Evolutionary conservation across 2,888 invertebrate genomes (phyloP), one percentile per base, ranked within the genome.

Genomic region (Eilema sororculum): DNA sequence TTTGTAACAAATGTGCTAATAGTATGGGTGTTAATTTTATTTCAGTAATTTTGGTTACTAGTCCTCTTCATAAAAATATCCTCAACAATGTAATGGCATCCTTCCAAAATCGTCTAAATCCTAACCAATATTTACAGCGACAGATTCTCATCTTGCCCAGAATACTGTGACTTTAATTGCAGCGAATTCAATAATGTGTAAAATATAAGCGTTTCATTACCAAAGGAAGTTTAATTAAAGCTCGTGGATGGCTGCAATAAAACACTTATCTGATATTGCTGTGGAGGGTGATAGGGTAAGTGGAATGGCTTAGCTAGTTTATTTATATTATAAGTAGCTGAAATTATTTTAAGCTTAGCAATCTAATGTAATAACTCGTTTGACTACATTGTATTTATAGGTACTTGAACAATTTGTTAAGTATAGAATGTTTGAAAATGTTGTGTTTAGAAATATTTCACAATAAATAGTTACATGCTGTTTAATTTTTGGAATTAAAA

Each of bases 131-230:
- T 46, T 25, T 58, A 63, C 16, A 41, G 37, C 24, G 52, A 60
- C 37, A 24, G 52, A 65, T 69, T 65, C 25, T 37, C 52, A n/a
- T n/a, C 25, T 33, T 24, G 2, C 59, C 24, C 60, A 64, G 41
- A 71, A 68, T 56, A 41, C 52, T 20, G 24, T 28, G 56, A n/a
- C 61, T 65, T 67, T 68, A 65, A 68, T 52, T 63, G 46, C 59
- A 59, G 13, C 22, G 37, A 41, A 68, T 73, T 69, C 72, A 73
- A 75, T 80, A 72, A 78, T 65, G 76, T 74, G 70, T 76, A 79
- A 79, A 79, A 78, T 82, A 77, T 79, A 75, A 82, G 72, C 75
- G 72, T 84, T 82, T 82, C 78, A 80, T 84, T 83, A 67, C 77
- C 65, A 68, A 68, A 65, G 74, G 72, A 59, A 74, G 70, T 81